phyloP scores from a whole-genome alignment of 1,140 invertebrate species.

The Drosophila malerkotliana region DNA sequence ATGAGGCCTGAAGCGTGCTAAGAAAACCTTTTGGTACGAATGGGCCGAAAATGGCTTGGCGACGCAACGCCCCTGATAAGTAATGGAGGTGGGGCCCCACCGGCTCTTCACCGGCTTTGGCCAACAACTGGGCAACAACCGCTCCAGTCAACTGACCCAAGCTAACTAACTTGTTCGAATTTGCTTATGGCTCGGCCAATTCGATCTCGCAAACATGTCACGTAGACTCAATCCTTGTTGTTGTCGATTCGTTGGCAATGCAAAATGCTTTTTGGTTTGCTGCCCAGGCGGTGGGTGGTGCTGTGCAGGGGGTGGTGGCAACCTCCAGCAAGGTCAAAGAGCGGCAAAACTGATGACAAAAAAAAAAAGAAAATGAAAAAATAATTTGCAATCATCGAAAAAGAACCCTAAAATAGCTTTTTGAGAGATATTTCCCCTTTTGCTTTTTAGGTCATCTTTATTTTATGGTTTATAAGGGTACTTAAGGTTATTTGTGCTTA shows the following conservation, averaged over 20 bases:
- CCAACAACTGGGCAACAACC: constrained; percentile 10
- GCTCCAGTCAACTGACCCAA: constrained; percentile 33
- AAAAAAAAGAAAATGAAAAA: constrained; percentile 33
- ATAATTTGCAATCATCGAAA: neutral
- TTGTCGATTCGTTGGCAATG: constrained; percentile 72
- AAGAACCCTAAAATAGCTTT: neutral
- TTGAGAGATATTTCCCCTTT: neutral
- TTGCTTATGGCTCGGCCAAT: constrained; percentile 54
- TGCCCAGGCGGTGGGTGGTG: neutral
- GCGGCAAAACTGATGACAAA: constrained; percentile 34
- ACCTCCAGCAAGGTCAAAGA: constrained; percentile 74
- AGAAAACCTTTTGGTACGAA: constrained; percentile 39
- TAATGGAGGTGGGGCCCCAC: constrained; percentile 11
- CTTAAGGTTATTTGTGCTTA: too few relatives aligned
- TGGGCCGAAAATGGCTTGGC: constrained; percentile 31
- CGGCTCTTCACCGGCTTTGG: neutral
- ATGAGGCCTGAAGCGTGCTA: constrained; percentile 25
- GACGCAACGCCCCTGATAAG: constrained; percentile 26
- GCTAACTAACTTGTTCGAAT: constrained; percentile 44
- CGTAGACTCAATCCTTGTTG: constrained; percentile 65
- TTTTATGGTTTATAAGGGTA: too few relatives aligned
- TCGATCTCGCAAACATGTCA: constrained; percentile 65
- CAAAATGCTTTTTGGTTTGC: constrained; percentile 60
- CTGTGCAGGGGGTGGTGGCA: constrained; percentile 25
- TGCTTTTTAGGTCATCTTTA: too few relatives aligned